These are phyloP conservation scores for Lepus europaeus DNA, from an alignment of 2,113 vertebrate genomes.

Conservation along the genomic window DNA sequence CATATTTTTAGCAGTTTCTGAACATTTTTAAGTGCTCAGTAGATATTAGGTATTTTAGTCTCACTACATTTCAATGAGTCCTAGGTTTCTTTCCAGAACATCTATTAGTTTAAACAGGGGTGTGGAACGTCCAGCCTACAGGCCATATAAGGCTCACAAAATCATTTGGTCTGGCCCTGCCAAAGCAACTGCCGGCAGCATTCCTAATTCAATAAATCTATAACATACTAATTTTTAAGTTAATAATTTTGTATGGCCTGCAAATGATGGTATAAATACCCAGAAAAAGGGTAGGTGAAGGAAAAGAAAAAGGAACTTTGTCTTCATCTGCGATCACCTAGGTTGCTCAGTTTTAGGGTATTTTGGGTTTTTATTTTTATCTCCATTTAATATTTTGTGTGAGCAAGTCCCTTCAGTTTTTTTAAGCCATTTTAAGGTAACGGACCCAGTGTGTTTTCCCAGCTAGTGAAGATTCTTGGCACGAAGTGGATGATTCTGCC, in stretches of 20 bases:
- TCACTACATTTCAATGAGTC: neutral
- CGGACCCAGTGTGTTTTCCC: neutral
- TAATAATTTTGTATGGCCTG: too few relatives aligned
- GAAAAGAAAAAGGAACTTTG: neutral
- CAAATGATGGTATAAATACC: too few relatives aligned
- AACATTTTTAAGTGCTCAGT: neutral
- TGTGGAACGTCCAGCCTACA: too few relatives aligned
- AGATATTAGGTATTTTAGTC: neutral
- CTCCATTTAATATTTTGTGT: constrained; percentile 42
- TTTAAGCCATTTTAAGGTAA: neutral
- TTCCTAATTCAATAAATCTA: too few relatives aligned
- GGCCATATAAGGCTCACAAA: too few relatives aligned
- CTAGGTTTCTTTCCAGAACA: neutral
- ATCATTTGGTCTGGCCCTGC: too few relatives aligned
- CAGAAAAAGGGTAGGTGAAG: neutral
- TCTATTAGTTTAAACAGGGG: neutral
- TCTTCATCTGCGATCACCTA: neutral
- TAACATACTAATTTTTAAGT: too few relatives aligned
- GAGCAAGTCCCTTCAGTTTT: neutral
- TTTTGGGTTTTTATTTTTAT: constrained; percentile 42
- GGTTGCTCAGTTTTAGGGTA: neutral
- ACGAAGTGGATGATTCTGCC: neutral
- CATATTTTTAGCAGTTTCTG: too few relatives aligned
- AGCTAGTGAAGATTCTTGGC: neutral
- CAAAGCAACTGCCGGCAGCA: too few relatives aligned